These are phyloP conservation scores for Parnassius smintheus DNA, from an alignment of 2,888 invertebrate genomes.

Conservation along the genomic window DNA sequence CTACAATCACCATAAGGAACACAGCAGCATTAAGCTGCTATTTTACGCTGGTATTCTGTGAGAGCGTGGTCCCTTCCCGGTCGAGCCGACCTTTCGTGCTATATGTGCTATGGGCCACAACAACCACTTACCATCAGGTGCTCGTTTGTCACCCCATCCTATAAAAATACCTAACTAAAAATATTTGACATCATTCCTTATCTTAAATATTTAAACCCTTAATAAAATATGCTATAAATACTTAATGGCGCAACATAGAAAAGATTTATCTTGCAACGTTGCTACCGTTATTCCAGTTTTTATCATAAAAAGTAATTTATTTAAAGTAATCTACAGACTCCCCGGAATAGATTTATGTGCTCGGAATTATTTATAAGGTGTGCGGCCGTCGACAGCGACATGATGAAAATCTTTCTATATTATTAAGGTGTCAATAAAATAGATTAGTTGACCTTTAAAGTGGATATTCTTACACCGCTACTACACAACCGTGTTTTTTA, in stretches of 20 bases:
- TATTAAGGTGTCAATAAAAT: not conserved
- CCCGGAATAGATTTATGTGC: conserved; percentile 2
- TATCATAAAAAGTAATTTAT: conserved; percentile 20
- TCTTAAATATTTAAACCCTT: not conserved
- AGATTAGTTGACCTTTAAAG: too few species aligned
- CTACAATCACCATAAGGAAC: too few species aligned
- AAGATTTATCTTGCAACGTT: conserved; percentile 7
- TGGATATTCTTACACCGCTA: too few species aligned
- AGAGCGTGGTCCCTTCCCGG: too few species aligned
- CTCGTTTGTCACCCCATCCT: too few species aligned
- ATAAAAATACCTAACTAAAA: too few species aligned
- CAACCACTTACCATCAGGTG: too few species aligned
- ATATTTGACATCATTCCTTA: not conserved
- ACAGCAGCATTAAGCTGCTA: too few species aligned
- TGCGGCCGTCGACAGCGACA: not conserved
- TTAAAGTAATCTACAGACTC: conserved; percentile 7
- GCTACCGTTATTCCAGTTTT: not conserved
- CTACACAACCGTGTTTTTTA: too few species aligned
- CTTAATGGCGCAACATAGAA: not conserved
- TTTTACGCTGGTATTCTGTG: too few species aligned
- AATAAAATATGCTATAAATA: not conserved
- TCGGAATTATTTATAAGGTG: conserved; percentile 13
- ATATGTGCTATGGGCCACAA: too few species aligned
- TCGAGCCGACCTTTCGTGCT: too few species aligned
- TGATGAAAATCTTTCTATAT: not conserved